Evolutionary conservation across 2,797 vertebrate species (phyloP).

Genomic region (Crax fasciolata): DNA sequence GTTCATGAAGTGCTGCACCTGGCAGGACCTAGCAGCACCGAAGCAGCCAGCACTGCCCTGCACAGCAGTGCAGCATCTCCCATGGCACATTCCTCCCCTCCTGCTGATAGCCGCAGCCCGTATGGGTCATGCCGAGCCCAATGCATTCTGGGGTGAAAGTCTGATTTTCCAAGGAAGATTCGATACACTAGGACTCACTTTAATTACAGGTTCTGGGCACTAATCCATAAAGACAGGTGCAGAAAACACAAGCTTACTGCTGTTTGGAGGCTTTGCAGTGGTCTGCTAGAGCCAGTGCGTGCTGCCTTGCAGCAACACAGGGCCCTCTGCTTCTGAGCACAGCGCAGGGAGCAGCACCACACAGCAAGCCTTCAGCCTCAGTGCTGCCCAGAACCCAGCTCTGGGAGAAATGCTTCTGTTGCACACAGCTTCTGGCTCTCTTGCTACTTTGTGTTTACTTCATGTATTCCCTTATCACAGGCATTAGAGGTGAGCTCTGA

Average conservation of each 20-base stretch:
- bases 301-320: neutral
- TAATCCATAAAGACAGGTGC: slow-evolving; percentile 76
- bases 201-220: slow-evolving; percentile 76
- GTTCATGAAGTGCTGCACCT: neutral
- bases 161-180: slow-evolving; percentile 78
- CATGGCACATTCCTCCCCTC: rapidly evolving
- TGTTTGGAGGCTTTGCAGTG: slow-evolving; percentile 13
- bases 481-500: neutral
- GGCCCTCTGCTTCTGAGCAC: neutral
- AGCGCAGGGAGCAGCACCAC: neutral
- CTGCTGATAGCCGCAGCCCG: rapidly evolving
- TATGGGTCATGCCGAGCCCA: neutral
- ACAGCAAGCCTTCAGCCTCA: neutral
- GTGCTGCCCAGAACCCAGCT: neutral
- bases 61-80: neutral
- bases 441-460: neutral
- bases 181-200: slow-evolving; percentile 73
- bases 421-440: neutral
- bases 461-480: neutral
- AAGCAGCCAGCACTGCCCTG: neutral
- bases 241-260: slow-evolving; percentile 64
- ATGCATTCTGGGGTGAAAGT: slow-evolving; percentile 66
- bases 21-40: neutral
- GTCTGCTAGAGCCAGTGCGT: neutral
- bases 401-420: neutral